Evolutionary conservation across 2,797 vertebrate species (phyloP), one percentile per base, ranked within the genome.

Genomic region (Calcarius lapponicus): DNA sequence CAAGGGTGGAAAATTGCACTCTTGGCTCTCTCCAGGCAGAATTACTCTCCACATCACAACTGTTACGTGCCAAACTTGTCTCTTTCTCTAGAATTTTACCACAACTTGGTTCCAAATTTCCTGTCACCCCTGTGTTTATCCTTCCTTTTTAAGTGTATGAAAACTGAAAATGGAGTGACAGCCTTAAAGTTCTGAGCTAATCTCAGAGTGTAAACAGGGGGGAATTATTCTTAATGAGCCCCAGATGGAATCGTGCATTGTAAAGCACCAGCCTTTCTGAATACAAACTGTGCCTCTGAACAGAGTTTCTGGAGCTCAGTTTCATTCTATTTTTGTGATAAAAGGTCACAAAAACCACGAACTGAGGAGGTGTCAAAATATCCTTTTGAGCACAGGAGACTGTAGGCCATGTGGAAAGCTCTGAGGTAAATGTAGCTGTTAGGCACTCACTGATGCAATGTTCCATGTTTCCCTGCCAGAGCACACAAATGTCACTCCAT

Each of bases 261-360:
- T 64, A 62, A 90, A 22, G 40, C 72, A 51, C 61, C 64, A 75
- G 47, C 69, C 43, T 43, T 56, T 75, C 78, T 73, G n/a, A 95
- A 56, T 66, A 8, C 88, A 64, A 72, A 58, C 71, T 86, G 34
- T 42, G 65, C 32, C 80, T 83, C 67, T 4, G 1, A 54, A 67
- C 65, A 74, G 80, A 82, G 76, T 50, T 45, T 76, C 69, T 90
- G 74, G 17, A 86, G 75, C 69, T 97, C 45, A 34, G 10, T 85
- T 95, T 80, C 73, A 42, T 45, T 96, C 80, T 84, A 13, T 32
- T 96, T 92, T 74, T 61, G 47, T 81, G 91, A 90, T 80, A 80
- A 95, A 91, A 87, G 85, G 87, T 88, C 92, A 70, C 58, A 43
- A 79, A 74, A 25, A 2, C 3, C 32, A 72, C 1, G 0, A 83